Base-by-base conservation (phyloP, 2,888 invertebrate genomes). In the Theretra japonica region DNA sequence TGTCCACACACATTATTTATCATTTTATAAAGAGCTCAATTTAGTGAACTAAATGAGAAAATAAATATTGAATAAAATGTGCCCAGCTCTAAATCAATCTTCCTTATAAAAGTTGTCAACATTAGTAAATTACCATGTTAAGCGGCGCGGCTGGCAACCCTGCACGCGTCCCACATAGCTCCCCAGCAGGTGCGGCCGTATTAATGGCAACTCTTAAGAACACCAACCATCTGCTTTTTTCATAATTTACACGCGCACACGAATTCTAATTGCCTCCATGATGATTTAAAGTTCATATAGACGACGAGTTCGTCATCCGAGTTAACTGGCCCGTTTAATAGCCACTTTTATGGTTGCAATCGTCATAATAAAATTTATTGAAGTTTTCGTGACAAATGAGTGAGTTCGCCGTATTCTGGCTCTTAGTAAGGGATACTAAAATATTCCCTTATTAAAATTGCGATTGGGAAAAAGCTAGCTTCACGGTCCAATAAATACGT, bases 191-290 rank as follows among this genome's bases (percentile, higher is more conserved):
- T 93, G 93, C 87, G 83, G 76, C 72, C 76, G 83, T 85, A 85
- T 88, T 89, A 89, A 89, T 89, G 85, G 86, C 86, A 83, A 87
- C 86, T 89, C 86, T 87, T 84, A 84, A 86, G 85, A 84, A 85
- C 81, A 78, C 82, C 83, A 82, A 80, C 89, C 93, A 93, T 93
- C 94, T 94, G 93, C 93, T 90, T 92, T 91, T 91, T 91, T 86
- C 86, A 88, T 88, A 89, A 91, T 89, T 85, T 86, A 89, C 88
- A 82, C 82, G 74, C 70, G 81, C 82, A 83, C 85, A 87, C 89
- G 81, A 89, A 90, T 91, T 90, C 86, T 87, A 90, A 92, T 89
- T 90, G 86, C 82, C 78, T 75, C 79, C 79, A 80, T 81, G 84
- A 86, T 85, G 83, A 86, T 85, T 87, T 83, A 84, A 82, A 86